phyloP scores from a whole-genome alignment of 2,113 vertebrate species.

The Ramphastos sulfuratus region DNA sequence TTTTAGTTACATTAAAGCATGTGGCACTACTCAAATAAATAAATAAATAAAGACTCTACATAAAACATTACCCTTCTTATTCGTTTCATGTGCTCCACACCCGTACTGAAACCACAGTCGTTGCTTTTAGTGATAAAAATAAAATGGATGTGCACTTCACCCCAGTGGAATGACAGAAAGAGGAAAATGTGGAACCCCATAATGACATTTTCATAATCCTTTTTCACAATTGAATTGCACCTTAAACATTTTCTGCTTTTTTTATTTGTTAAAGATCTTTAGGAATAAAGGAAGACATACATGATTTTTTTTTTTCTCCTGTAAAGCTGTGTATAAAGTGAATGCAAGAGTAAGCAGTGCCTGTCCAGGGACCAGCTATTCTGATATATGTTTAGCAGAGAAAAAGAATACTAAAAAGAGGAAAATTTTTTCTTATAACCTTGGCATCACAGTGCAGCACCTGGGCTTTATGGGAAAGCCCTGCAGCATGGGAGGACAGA shows the following conservation, averaged over 20 bases:
- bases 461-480: not conserved
- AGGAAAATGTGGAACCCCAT: not conserved
- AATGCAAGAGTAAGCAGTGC: slow-evolving; percentile 3
- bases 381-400: not conserved
- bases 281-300: not conserved
- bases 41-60: not conserved
- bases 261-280: slow-evolving; percentile 10
- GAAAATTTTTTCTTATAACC: not conserved
- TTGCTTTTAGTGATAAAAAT: slow-evolving; percentile 44
- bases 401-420: not conserved
- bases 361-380: slow-evolving; percentile 13
- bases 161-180: slow-evolving; percentile 1
- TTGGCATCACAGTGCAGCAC: not conserved
- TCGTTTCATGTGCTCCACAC: not conserved
- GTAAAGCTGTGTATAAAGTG: not conserved
- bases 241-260: not conserved
- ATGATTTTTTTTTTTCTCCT: not conserved
- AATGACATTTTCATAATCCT: slow-evolving; percentile 16
- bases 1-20: slow-evolving; percentile 35
- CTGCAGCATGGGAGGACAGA: not conserved
- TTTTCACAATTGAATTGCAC: not conserved
- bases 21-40: not conserved
- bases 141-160: not conserved
- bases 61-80: not conserved
- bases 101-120: not conserved